Evolutionary conservation across 2,888 invertebrate species (phyloP), one percentile per base, ranked within the genome.

Genomic region (Belgica antarctica): DNA sequence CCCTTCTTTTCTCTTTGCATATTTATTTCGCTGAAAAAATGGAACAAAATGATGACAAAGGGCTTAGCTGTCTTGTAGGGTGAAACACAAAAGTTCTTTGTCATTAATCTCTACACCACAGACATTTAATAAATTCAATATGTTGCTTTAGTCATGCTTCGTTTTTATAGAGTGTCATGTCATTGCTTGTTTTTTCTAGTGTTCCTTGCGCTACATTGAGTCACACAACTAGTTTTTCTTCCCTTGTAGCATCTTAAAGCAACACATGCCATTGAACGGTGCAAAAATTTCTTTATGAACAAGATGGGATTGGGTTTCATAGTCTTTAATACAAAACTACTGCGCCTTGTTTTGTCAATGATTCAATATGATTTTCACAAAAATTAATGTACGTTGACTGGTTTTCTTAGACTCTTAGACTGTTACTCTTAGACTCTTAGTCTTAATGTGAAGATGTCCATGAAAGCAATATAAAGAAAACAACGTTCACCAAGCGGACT

Each of bases 51-150:
- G 52, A 52, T 52, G 52, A 52, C 52, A 52, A 17, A 19, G 22
- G 52, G 2, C 52, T 52, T 17, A n/a, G n/a, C 12, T 15, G 46
- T 10, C 34, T 34, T 34, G n/a, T 12, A 12, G 34, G 34, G 34
- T 34, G 34, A 34, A 34, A 34, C n/a, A 12, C 34, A 34, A 34
- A 34, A 34, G 7, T 34, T 34, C 15, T 46, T 12, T 31, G 34
- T 31, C 34, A 12, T 31, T 31, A 31, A 31, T 31, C 27, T 28
- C n/a, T n/a, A 8, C 61, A 24, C 25, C 25, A 8, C 61, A n/a
- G 27, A 24, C 63, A 63, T 34, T 63, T 41, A 63, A 63, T 63
- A 63, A 41, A 63, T 41, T 41, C 63, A 63, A 63, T 63, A 63
- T 41, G 63, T 36, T 63, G 17, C 41, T n/a, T n/a, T n/a, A n/a